Evolutionary conservation across 2,797 vertebrate species (phyloP).

Genomic region (Acipenser ruthenus): DNA sequence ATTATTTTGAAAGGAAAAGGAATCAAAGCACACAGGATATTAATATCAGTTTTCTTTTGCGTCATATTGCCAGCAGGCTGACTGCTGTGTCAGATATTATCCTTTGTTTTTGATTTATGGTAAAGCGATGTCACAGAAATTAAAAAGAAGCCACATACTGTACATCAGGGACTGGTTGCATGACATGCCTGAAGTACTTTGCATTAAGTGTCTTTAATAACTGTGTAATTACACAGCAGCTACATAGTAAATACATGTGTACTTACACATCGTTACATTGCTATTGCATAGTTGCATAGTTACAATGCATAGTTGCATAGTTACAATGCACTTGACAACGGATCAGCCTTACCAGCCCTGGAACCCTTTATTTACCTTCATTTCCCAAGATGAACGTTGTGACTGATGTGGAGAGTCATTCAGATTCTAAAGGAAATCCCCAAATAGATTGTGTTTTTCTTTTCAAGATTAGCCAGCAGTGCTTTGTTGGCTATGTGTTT

Average conservation of each 20-base stretch:
- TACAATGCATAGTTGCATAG: background rate
- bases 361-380: constrained; percentile 7
- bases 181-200: too few relatives aligned
- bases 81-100: too few relatives aligned
- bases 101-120: too few relatives aligned
- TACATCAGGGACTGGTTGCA: too few relatives aligned
- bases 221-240: too few relatives aligned
- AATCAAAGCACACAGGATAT: too few relatives aligned
- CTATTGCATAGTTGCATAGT: background rate
- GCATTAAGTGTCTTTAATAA: too few relatives aligned
- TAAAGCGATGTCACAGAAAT: too few relatives aligned
- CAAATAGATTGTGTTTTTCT: constrained; percentile 1
- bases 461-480: background rate
- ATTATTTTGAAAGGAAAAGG: too few relatives aligned
- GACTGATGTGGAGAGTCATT: constrained; percentile 2
- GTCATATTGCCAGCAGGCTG: too few relatives aligned
- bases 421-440: constrained; percentile 10
- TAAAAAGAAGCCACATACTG: too few relatives aligned
- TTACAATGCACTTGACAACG: background rate
- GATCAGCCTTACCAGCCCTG: background rate
- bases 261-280: background rate
- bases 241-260: background rate
- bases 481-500: background rate
- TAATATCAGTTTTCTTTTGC: too few relatives aligned
- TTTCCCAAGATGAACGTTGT: constrained; percentile 5